Percentiles rank a stretch among this genome's conserved stretches.
Evolutionary conservation across 1,140 invertebrate species (phyloP).

Genomic region (Drosophila ohnishii): DNA sequence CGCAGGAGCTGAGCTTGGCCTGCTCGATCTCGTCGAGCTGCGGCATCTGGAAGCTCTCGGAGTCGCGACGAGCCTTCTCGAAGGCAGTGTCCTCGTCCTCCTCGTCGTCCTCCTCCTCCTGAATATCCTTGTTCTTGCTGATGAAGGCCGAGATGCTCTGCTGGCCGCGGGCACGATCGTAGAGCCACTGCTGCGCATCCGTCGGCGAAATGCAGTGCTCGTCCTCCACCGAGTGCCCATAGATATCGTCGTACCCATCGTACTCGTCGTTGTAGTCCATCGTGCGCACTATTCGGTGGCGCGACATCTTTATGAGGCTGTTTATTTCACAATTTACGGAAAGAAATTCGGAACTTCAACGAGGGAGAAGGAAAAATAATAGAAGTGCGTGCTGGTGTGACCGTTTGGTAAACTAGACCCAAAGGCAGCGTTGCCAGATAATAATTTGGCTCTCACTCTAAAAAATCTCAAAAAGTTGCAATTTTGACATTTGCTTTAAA

Average conservation of each 20-base stretch:
- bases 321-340: constrained; percentile 63
- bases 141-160: constrained; percentile 90
- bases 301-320: constrained; percentile 86
- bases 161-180: constrained; percentile 88
- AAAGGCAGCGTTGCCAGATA: no score
- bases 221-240: constrained; percentile 94
- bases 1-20: constrained; percentile 90
- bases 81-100: constrained; percentile 73
- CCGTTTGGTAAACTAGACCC: neutral
- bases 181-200: constrained; percentile 93
- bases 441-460: no score
- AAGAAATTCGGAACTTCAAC: constrained; percentile 40
- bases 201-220: constrained; percentile 91
- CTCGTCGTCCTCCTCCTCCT: constrained; percentile 88
- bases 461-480: no score
- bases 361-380: constrained; percentile 41
- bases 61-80: constrained; percentile 72
- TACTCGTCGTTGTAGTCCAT: constrained; percentile 93
- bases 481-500: no score
- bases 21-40: constrained; percentile 87
- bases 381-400: constrained; percentile 19
- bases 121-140: constrained; percentile 88
- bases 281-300: constrained; percentile 89
- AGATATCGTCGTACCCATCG: constrained; percentile 95
- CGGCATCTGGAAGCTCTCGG: constrained; percentile 83